Percentiles rank a stretch among this genome's conserved stretches.
These are phyloP conservation scores for Cyanoramphus novaezelandiae DNA, from an alignment of 2,113 vertebrate genomes.

Conservation along the genomic window DNA sequence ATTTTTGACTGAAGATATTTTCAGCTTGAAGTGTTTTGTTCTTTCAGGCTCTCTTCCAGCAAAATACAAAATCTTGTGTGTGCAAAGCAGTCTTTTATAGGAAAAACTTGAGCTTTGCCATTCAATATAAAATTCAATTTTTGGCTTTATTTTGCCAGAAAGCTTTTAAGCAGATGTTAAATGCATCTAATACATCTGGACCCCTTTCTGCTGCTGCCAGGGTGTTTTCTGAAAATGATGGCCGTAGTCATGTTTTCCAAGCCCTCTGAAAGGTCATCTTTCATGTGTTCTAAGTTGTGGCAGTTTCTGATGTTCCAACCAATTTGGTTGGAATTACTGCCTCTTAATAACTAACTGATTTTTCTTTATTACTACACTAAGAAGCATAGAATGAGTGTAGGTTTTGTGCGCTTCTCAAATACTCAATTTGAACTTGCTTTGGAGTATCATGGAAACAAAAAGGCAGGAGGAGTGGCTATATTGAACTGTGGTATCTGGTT, in stretches of 20 bases:
- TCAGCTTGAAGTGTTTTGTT: background rate
- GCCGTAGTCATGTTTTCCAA: background rate
- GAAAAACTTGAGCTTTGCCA: slow-evolving; percentile 8
- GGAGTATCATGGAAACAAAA: background rate
- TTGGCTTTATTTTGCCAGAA: slow-evolving; percentile 10
- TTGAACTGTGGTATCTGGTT: background rate
- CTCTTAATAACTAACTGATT: background rate
- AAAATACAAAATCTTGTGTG: background rate
- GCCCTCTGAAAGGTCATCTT: background rate
- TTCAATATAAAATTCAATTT: background rate
- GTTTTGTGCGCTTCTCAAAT: background rate
- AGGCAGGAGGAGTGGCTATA: background rate
- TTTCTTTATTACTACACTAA: background rate
- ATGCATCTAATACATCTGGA: background rate
- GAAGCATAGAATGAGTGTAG: background rate
- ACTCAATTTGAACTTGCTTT: background rate
- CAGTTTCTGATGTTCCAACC: background rate
- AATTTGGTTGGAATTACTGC: background rate
- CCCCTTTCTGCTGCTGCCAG: background rate
- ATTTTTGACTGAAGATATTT: slow-evolving; percentile 10
- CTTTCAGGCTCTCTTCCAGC: slow-evolving; percentile 23
- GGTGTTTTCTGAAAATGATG: background rate
- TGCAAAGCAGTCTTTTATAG: background rate
- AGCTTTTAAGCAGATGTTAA: slow-evolving; percentile 16
- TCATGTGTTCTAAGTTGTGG: background rate